Base-by-base conservation (phyloP, 2,888 invertebrate genomes). In the Syrista parreyssii region DNA sequence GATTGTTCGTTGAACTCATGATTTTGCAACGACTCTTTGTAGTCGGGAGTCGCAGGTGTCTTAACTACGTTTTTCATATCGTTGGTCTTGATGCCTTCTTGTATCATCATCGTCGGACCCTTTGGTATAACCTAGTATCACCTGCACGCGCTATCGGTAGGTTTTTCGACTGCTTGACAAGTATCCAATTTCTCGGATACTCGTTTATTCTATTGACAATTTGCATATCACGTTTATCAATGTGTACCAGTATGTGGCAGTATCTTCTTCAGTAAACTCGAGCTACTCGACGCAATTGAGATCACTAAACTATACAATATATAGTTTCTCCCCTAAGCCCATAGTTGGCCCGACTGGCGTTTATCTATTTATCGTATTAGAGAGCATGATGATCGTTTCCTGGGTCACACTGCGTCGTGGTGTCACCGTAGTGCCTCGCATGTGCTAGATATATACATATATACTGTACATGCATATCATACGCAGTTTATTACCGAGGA, bases 381-480 rank as follows among this genome's bases (percentile, higher is more conserved):
- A 77, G 79, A 80, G 80, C 79, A 81, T 80, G 81, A 83, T 84
- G 84, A 84, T 84, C 80, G 81, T 82, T 84, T 83, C 82, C 82
- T 83, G 82, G 83, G 83, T 81, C 83, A 83, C 82, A 78, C 71
- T 71, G 31, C 31, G 31, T 31, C 31, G 71, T 71, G 12, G 31
- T 31, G 31, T 32, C 15, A 32, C 6, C 71, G 9, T 71, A 9
- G 31, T 12, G 15, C 31, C 2, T 31, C 71, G 71, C 6, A 30
- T 71, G 31, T 31, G 31, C 71, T 71, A 31, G 31, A 12, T 71
- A 71, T 30, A 71, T 71, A 71, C 1, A 31, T 31, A 31, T 31
- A 71, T 11, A 32, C 15, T 31, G 71, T 71, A 30, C 71, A 12
- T 9, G 3, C 15, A 71, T 6, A 15, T 32, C 32, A 31, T 71